A percentile compares a stretch with the other conserved stretches of the same genome.
These are phyloP conservation scores for Oscheius sp. DNA, from an alignment of 2,888 invertebrate species.

Conservation along the genomic window DNA sequence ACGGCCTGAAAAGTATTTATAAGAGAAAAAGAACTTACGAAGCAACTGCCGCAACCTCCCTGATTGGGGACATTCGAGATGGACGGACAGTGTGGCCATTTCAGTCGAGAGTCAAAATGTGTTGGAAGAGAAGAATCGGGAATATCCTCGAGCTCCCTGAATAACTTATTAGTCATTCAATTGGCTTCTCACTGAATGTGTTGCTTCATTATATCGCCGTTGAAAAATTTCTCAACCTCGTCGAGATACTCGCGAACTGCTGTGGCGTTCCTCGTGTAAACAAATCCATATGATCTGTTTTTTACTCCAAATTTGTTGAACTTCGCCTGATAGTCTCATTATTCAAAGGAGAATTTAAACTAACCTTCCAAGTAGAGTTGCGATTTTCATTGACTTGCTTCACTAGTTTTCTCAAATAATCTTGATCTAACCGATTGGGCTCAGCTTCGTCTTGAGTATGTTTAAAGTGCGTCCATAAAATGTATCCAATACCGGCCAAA, in stretches of 20 bases:
- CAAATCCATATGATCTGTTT: constrained; percentile 55
- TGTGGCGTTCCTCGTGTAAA: constrained; percentile 63
- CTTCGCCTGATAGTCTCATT: constrained; percentile 51
- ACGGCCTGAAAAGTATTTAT: constrained; percentile 57
- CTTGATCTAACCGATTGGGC: constrained; percentile 22
- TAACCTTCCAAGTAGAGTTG: constrained; percentile 64
- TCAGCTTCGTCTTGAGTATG: not conserved
- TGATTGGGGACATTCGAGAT: constrained; percentile 67
- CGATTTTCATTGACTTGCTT: constrained; percentile 62
- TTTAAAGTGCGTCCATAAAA: constrained; percentile 35
- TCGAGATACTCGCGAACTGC: constrained; percentile 66
- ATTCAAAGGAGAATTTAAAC: not conserved
- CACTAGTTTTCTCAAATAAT: constrained; percentile 62
- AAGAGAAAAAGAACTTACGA: constrained; percentile 41
- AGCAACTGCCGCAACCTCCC: constrained; percentile 70
- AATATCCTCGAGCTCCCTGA: constrained; percentile 60
- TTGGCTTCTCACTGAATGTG: constrained; percentile 55
- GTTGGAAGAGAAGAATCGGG: constrained; percentile 55
- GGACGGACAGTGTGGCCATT: constrained; percentile 68
- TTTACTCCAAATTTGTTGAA: constrained; percentile 66
- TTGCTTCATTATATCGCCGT: constrained; percentile 61
- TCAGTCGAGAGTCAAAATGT: constrained; percentile 64
- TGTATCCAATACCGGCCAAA: constrained; percentile 40
- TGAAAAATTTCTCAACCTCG: constrained; percentile 61
- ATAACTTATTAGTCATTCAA: constrained; percentile 16